Conservation (phyloP, 2,113 vertebrate species). For the Carassius carassius region DNA sequence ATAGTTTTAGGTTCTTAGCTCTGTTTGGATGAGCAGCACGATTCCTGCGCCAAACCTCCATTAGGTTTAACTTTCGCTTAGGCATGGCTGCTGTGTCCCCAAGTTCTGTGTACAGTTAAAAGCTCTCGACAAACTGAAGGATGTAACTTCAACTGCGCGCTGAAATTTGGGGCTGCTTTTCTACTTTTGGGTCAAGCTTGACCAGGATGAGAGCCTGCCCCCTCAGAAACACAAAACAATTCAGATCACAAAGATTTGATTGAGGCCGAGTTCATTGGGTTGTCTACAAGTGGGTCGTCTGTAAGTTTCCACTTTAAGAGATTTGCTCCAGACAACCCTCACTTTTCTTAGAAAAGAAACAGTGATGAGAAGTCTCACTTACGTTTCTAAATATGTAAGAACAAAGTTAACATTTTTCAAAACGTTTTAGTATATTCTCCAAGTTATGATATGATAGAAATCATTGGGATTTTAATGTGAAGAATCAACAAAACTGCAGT, state of each 20-base stretch:
- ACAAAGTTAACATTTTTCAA: background rate
- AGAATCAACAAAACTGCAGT: background rate
- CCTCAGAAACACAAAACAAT: background rate
- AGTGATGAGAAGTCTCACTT: background rate
- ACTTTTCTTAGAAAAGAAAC: background rate
- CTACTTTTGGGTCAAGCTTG: background rate
- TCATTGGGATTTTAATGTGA: background rate
- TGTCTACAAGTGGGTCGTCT: background rate
- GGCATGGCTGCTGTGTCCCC: conserved; percentile 31
- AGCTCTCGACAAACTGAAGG: background rate
- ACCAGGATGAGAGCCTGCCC: conserved; percentile 26
- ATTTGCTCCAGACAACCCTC: background rate
- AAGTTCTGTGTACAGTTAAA: background rate
- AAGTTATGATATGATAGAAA: background rate
- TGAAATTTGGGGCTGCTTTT: background rate
- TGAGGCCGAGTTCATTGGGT: background rate
- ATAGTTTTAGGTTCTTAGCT: conserved; percentile 51
- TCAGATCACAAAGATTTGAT: conserved; percentile 12
- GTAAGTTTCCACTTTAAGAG: background rate
- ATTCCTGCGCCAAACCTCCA: conserved; percentile 50
- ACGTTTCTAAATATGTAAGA: background rate
- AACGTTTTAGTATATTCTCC: background rate
- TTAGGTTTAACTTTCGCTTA: conserved; percentile 4
- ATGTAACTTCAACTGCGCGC: background rate
- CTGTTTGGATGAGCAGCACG: conserved; percentile 20